These are phyloP conservation scores for Acholoe squamosa DNA, from an alignment of 2,888 invertebrate genomes.

Conservation along the genomic window DNA sequence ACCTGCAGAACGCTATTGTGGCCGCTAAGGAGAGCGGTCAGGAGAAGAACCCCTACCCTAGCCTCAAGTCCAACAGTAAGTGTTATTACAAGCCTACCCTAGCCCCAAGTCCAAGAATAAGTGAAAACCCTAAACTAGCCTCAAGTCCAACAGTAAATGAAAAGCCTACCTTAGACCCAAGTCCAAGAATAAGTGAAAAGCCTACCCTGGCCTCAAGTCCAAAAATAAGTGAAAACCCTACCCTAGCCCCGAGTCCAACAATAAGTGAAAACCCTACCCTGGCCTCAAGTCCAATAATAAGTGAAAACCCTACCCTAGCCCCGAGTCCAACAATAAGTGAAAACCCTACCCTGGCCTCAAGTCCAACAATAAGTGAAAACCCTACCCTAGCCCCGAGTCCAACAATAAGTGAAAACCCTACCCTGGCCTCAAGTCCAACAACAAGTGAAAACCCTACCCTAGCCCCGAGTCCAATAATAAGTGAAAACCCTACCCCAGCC, in stretches of 20 bases:
- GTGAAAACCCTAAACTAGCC: conserved; percentile 43
- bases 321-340: neutral
- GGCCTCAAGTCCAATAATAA: neutral
- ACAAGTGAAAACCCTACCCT: conserved; percentile 62
- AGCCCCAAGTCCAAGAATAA: conserved; percentile 78
- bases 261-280: conserved; percentile 63
- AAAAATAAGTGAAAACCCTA: conserved; percentile 71
- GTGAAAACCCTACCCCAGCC: neutral
- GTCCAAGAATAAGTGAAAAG: conserved; percentile 64
- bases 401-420: conserved; percentile 71
- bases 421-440: conserved; percentile 79
- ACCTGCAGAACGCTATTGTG: conserved; percentile 87
- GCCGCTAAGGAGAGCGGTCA: conserved; percentile 83
- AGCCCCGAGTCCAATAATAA: neutral
- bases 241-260: conserved; percentile 79
- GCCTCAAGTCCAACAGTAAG: conserved; percentile 75
- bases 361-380: conserved; percentile 64
- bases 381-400: conserved; percentile 78
- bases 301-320: conserved; percentile 63
- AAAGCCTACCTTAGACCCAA: neutral
- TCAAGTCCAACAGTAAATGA: neutral
- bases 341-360: neutral
- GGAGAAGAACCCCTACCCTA: conserved; percentile 78
- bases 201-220: conserved; percentile 78
- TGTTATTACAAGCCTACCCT: conserved; percentile 72